phyloP scores from a whole-genome alignment of 2,888 invertebrate species.

The Callinectes sapidus region DNA sequence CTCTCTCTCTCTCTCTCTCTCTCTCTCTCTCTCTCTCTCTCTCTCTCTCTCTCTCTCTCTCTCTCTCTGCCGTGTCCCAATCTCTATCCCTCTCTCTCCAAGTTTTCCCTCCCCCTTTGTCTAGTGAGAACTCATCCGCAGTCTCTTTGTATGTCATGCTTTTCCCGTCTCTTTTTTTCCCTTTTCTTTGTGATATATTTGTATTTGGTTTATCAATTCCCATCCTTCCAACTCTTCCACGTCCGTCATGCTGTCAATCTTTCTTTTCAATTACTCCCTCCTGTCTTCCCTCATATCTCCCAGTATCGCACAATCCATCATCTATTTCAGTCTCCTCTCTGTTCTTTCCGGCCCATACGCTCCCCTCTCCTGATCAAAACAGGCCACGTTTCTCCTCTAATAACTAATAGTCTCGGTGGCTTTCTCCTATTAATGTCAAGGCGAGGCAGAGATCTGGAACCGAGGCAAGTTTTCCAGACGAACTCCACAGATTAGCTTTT shows the following conservation, averaged over 20 bases:
- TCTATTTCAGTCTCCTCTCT: background rate
- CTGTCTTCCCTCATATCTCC: background rate
- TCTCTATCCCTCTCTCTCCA: slow-evolving; percentile 24
- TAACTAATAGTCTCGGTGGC: slow-evolving; percentile 7
- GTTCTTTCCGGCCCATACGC: background rate
- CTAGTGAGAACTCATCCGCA: background rate
- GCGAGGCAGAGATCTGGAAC: background rate
- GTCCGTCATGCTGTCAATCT: background rate
- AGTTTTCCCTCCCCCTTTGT: background rate
- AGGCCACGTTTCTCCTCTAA: background rate
- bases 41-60: slow-evolving; percentile 31
- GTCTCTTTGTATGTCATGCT: background rate
- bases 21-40: slow-evolving; percentile 37
- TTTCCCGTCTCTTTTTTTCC: background rate
- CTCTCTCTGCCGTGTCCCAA: slow-evolving; percentile 16
- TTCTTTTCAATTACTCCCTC: background rate
- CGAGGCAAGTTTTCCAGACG: background rate
- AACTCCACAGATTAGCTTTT: background rate
- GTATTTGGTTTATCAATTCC: background rate
- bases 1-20: slow-evolving; percentile 36
- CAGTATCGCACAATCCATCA: background rate
- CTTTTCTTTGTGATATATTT: background rate
- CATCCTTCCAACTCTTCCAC: background rate
- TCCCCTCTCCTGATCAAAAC: background rate
- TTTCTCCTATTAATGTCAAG: background rate